Conservation (phyloP, 2,113 vertebrate genomes). For the Aptenodytes patagonicus region DNA sequence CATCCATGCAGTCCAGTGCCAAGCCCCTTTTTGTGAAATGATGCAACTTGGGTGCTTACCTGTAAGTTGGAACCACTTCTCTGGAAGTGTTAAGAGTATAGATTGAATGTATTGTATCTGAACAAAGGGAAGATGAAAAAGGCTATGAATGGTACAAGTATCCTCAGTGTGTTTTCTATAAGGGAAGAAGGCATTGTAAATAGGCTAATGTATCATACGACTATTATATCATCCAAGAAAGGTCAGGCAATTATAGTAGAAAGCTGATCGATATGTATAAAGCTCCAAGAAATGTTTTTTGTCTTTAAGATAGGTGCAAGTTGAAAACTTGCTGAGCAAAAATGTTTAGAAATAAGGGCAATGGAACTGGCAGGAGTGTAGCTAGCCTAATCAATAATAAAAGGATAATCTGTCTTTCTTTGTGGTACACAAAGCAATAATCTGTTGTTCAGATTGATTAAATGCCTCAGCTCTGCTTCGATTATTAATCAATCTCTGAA, state of each 20-base stretch:
- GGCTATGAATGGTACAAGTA: neutral
- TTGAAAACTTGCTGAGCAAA: conserved; percentile 56
- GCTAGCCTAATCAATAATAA: conserved; percentile 63
- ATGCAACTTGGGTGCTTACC: neutral
- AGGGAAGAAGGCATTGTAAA: neutral
- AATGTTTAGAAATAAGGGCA: conserved; percentile 47
- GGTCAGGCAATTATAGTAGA: neutral
- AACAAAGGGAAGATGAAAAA: neutral
- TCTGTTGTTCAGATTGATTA: conserved; percentile 63
- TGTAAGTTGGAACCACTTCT: neutral
- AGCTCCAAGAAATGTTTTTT: neutral
- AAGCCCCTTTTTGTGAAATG: neutral
- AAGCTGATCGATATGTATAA: neutral
- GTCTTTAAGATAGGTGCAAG: conserved; percentile 11
- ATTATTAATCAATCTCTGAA: conserved; percentile 60
- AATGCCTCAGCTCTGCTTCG: conserved; percentile 32
- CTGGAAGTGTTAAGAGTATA: neutral
- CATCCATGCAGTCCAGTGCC: neutral
- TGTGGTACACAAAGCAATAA: conserved; percentile 58
- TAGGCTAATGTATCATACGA: neutral
- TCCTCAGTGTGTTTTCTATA: neutral
- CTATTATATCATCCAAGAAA: neutral
- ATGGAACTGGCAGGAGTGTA: neutral
- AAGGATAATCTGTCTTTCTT: conserved; percentile 61
- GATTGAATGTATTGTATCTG: neutral